phyloP scores from a whole-genome alignment of 53 echinoderm and acorn worm species.

The Paracentrotus lividus region DNA sequence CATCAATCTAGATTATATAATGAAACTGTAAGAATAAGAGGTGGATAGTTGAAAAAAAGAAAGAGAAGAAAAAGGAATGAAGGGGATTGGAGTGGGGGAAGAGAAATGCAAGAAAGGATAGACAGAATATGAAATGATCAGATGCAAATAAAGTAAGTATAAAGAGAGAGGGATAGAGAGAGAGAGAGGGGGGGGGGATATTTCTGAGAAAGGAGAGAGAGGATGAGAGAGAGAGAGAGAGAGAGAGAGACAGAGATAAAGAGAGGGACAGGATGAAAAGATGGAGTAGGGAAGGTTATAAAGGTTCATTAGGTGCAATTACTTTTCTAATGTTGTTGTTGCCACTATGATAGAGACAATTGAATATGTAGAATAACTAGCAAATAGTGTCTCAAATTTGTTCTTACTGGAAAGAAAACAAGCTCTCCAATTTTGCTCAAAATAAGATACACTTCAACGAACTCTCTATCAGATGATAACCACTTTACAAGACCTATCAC shows the following conservation, averaged over 20 bases:
- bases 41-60: too few relatives aligned
- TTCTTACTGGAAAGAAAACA: not conserved
- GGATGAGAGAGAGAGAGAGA: not conserved
- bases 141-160: not conserved
- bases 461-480: not conserved
- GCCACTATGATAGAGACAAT: too few relatives aligned
- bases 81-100: too few relatives aligned
- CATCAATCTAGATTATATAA: not conserved
- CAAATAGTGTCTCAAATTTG: too few relatives aligned
- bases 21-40: not conserved
- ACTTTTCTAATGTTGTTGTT: too few relatives aligned
- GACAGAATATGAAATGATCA: too few relatives aligned
- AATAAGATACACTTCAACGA: not conserved
- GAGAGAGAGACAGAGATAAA: not conserved
- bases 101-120: not conserved
- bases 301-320: too few relatives aligned
- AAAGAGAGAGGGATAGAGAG: not conserved
- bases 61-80: not conserved
- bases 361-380: too few relatives aligned
- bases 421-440: not conserved
- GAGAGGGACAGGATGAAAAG: not conserved
- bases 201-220: too few relatives aligned
- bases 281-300: not conserved
- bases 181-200: not conserved
- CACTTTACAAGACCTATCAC: not conserved